Conservation (phyloP, 1,140 invertebrate genomes). For the Holotrichia oblita region DNA sequence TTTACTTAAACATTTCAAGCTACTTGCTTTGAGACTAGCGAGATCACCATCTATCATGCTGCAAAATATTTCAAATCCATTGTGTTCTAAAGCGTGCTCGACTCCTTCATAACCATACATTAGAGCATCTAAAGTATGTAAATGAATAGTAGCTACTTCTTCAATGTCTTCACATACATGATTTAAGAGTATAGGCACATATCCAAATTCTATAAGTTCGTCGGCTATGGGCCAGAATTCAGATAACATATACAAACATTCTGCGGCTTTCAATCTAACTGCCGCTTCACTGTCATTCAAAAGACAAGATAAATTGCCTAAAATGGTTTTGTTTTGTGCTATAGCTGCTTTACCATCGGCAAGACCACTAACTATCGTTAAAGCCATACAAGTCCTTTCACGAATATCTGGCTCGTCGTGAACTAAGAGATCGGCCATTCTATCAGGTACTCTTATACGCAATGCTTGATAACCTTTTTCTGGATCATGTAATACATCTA, state of each 20-base stretch:
- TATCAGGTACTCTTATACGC: conserved; percentile 51
- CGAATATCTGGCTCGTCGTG: conserved; percentile 50
- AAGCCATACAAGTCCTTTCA: conserved; percentile 50
- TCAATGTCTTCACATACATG: conserved; percentile 47
- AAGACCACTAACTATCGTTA: conserved; percentile 50
- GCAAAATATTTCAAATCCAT: conserved; percentile 51
- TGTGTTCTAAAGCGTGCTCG: conserved; percentile 49
- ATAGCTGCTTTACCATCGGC: conserved; percentile 53
- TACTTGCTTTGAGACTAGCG: conserved; percentile 41
- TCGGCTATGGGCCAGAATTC: conserved; percentile 54
- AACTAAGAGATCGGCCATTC: conserved; percentile 51
- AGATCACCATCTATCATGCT: conserved; percentile 38
- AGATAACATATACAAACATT: conserved; percentile 50
- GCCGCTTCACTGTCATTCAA: conserved; percentile 47
- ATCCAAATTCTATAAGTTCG: conserved; percentile 51
- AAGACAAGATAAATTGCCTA: conserved; percentile 49
- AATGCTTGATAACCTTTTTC: conserved; percentile 56
- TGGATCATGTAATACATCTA: conserved; percentile 56
- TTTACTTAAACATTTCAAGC: conserved; percentile 46
- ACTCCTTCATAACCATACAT: conserved; percentile 53
- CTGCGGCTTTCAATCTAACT: conserved; percentile 51
- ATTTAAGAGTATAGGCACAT: conserved; percentile 49
- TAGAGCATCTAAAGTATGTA: conserved; percentile 51
- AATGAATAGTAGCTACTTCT: conserved; percentile 49
- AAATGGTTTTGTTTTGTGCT: conserved; percentile 47